Conservation (phyloP, 2,113 vertebrate species). For the Dicentrarchus labrax region DNA sequence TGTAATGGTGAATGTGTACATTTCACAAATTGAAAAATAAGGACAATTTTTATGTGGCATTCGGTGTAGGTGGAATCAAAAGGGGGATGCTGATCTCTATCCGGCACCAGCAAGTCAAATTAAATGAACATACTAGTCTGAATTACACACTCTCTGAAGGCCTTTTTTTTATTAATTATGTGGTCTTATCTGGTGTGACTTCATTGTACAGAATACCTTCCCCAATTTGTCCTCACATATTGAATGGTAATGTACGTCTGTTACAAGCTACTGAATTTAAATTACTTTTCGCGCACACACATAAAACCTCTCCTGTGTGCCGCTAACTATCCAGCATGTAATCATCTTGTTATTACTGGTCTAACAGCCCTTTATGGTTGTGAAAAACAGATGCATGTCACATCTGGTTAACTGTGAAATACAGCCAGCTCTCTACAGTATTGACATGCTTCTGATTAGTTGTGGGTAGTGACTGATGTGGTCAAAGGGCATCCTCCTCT, state of each 20-base stretch:
- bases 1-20: no score
- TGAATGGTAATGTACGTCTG: not conserved
- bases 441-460: slow-evolving; percentile 21
- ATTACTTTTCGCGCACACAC: not conserved
- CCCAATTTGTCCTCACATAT: not conserved
- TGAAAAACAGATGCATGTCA: slow-evolving; percentile 35
- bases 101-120: no score
- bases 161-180: no score
- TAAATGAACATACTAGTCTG: no score
- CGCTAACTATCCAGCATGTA: not conserved
- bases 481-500: slow-evolving; percentile 18
- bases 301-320: not conserved
- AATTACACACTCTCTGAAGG: no score
- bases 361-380: slow-evolving; percentile 24
- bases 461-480: slow-evolving; percentile 14
- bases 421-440: slow-evolving; percentile 4
- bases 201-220: no score
- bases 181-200: no score
- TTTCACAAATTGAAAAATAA: no score
- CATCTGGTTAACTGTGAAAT: slow-evolving; percentile 37
- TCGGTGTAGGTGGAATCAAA: no score
- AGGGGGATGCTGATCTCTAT: no score
- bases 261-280: not conserved
- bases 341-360: slow-evolving; percentile 20
- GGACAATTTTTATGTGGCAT: no score